Conservation (phyloP, 2,797 vertebrate genomes). For the Psittacula derbiana region DNA sequence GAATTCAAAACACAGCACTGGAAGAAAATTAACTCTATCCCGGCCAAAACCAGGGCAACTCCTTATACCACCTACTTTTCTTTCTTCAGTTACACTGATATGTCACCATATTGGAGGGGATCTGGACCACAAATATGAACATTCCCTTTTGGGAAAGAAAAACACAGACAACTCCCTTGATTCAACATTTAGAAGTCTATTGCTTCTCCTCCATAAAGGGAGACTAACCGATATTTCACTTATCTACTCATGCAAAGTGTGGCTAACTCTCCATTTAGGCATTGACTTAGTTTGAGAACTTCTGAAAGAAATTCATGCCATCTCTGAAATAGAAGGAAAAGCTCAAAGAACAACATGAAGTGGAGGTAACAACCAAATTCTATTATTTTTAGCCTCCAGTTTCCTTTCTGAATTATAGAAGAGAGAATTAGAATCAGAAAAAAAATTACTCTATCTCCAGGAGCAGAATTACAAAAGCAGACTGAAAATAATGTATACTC, state of each 20-base stretch:
- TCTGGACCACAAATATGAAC: background rate
- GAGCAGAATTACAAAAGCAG: background rate
- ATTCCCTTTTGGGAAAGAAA: background rate
- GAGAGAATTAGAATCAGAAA: background rate
- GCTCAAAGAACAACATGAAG: background rate
- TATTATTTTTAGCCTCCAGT: background rate
- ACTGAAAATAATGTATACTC: background rate
- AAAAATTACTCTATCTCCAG: background rate
- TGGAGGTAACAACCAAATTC: background rate
- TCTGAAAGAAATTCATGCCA: background rate
- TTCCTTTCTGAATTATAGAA: background rate
- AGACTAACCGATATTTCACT: background rate
- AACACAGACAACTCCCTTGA: background rate
- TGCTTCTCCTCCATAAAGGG: background rate
- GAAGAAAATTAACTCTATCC: background rate
- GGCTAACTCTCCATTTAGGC: background rate
- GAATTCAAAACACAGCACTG: background rate
- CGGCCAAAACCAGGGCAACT: background rate
- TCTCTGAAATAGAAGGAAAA: background rate
- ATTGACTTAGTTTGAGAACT: background rate
- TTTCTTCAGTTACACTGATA: background rate
- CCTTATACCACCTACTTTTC: background rate
- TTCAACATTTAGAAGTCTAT: background rate
- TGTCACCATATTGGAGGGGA: background rate
- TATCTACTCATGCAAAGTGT: background rate